Percentiles rank a stretch among this genome's conserved stretches.
Conservation (phyloP, 2,888 invertebrate genomes). For the Sinohyriopsis cumingii region DNA sequence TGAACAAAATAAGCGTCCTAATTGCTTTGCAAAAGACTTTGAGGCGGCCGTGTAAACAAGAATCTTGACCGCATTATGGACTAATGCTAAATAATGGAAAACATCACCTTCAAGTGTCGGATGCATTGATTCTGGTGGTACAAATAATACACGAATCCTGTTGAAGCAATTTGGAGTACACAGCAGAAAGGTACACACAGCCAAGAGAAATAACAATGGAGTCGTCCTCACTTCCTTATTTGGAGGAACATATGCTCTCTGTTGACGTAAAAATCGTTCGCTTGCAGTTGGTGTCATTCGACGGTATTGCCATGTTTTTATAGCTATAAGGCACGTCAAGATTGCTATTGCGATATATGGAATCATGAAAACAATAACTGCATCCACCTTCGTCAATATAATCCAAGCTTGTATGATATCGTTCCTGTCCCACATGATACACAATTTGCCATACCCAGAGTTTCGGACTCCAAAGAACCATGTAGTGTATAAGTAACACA, state of each 20-base stretch:
- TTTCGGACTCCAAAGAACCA: constrained; percentile 49
- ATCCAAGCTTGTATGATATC: constrained; percentile 25
- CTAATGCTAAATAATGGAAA: constrained; percentile 27
- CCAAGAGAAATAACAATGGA: constrained; percentile 33
- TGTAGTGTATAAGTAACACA: constrained; percentile 59
- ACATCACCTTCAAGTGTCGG: background rate
- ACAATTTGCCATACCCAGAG: background rate
- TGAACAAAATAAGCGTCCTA: constrained; percentile 18
- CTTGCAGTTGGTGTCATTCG: constrained; percentile 29
- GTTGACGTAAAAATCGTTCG: constrained; percentile 32
- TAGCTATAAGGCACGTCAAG: constrained; percentile 47
- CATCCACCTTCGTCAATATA: constrained; percentile 48
- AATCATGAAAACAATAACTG: constrained; percentile 49
- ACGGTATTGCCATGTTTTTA: constrained; percentile 47
- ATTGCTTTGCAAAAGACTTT: constrained; percentile 21
- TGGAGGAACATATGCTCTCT: constrained; percentile 22
- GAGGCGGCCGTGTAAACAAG: constrained; percentile 30
- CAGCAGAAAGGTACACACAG: constrained; percentile 27
- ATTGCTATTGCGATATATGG: constrained; percentile 50
- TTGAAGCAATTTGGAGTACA: constrained; percentile 30
- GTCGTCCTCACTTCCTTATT: constrained; percentile 50
- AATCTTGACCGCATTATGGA: constrained; percentile 29
- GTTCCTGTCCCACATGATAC: background rate
- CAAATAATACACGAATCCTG: constrained; percentile 23
- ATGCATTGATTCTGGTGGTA: background rate